These are phyloP conservation scores for Malurus cyaneus DNA, from an alignment of 2,113 vertebrate genomes.

Conservation along the genomic window DNA sequence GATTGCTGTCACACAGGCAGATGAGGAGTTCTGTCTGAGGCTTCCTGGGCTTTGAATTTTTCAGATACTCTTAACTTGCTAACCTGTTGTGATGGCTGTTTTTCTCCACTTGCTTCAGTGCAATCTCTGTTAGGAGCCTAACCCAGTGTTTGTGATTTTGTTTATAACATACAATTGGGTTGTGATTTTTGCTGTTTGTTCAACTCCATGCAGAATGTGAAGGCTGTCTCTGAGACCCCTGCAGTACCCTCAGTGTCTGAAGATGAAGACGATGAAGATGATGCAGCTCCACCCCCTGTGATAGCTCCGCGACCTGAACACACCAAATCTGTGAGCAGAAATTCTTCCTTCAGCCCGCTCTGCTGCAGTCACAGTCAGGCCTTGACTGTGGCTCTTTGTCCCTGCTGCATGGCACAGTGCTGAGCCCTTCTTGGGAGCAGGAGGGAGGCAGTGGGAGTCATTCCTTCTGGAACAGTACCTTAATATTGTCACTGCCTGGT, in stretches of 20 bases:
- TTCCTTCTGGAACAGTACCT: neutral
- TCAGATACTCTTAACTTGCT: neutral
- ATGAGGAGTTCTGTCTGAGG: neutral
- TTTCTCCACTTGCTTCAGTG: neutral
- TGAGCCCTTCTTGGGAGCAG: neutral
- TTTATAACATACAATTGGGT: accelerated
- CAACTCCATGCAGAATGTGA: constrained; percentile 78
- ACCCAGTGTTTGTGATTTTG: neutral
- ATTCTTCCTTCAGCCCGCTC: neutral
- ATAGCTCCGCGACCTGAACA: constrained; percentile 94
- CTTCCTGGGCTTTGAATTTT: neutral
- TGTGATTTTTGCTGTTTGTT: neutral
- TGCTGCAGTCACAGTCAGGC: accelerated
- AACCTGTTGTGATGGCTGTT: neutral
- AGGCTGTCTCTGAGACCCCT: constrained; percentile 87
- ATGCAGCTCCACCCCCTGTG: constrained; percentile 86
- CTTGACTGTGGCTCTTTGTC: neutral
- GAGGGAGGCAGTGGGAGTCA: neutral
- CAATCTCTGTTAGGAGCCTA: neutral
- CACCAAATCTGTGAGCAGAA: constrained; percentile 91
- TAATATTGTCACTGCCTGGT: neutral
- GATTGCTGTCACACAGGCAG: neutral
- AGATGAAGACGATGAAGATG: constrained; percentile 89
- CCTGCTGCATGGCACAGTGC: neutral
- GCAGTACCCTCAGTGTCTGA: constrained; percentile 91